phyloP scores from a whole-genome alignment of 2,113 vertebrate genomes.

The Sminthopsis crassicaudata region DNA sequence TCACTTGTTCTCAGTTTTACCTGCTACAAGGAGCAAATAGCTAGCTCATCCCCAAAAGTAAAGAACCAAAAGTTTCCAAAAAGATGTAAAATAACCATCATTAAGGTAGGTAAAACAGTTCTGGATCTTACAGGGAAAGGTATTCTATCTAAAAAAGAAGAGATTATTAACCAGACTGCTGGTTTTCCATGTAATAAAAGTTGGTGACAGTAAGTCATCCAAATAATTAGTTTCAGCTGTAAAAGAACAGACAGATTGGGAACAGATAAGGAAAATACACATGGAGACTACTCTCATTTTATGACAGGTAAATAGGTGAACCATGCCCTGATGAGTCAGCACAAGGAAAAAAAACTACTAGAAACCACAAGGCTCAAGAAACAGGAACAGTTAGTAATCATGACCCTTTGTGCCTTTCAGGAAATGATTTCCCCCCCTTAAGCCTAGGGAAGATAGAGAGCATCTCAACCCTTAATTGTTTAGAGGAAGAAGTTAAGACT shows the following conservation, averaged over 20 bases:
- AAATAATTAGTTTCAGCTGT: slow-evolving; percentile 54
- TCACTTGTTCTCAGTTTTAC: slow-evolving; percentile 46
- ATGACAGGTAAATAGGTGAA: slow-evolving; percentile 39
- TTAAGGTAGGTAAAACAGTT: slow-evolving; percentile 27
- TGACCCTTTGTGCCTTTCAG: background rate
- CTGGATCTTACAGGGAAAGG: slow-evolving; percentile 65
- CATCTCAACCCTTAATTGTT: background rate
- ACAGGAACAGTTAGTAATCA: slow-evolving; percentile 14
- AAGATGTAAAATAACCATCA: slow-evolving; percentile 63
- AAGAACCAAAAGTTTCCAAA: slow-evolving; percentile 41
- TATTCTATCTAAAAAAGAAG: slow-evolving; percentile 53
- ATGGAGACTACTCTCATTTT: background rate
- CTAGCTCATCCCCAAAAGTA: slow-evolving; percentile 61
- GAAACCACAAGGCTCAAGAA: background rate
- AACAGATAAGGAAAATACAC: slow-evolving; percentile 27
- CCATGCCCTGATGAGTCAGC: background rate
- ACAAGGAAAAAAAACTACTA: background rate
- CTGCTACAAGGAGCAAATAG: slow-evolving; percentile 42
- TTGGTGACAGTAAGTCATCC: slow-evolving; percentile 56
- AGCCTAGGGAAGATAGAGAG: background rate
- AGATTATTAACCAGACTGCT: slow-evolving; percentile 56
- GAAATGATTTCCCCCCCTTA: background rate
- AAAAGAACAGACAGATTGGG: slow-evolving; percentile 49
- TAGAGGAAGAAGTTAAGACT: background rate
- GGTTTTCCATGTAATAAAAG: slow-evolving; percentile 63